Evolutionary conservation across 2,888 invertebrate species (phyloP), one percentile per base, ranked within the genome.

Genomic region (Automeris io): DNA sequence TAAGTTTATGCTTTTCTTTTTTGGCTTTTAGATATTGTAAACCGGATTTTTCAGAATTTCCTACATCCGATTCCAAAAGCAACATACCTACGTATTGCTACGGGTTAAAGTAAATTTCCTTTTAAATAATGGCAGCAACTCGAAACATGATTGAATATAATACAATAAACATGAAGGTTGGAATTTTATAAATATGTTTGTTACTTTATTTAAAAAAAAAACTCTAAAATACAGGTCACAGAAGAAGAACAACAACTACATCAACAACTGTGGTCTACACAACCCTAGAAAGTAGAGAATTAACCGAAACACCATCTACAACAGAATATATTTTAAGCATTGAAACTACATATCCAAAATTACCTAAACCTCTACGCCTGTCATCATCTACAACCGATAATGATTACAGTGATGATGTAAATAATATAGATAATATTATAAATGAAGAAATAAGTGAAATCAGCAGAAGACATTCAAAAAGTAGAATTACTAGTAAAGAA

Each of bases 201-300:
- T n/a, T n/a, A n/a, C n/a, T n/a, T n/a, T n/a, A n/a, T n/a, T n/a
- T n/a, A n/a, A n/a, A n/a, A n/a, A n/a, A n/a, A n/a, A n/a, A n/a
- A n/a, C n/a, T n/a, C n/a, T n/a, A n/a, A n/a, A n/a, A n/a, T 32
- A 29, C 71, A 86, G 85, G 82, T 62, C 85, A 85, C 55, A 76
- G 81, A 57, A 78, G 85, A 80, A 85, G 82, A 78, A 82, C 77
- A 33, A 73, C 76, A 18, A 73, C 82, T 37, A 63, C 72, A 0
- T 70, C 78, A 42, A 68, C 77, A 55, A 67, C 74, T 36, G 71
- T 66, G 51, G 47, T 61, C 3, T 71, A 66, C 45, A 70, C 79
- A 40, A 62, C 62, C 47, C 43, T 55, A 33, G 68, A 65, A 33
- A 61, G 46, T 44, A 68, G 75, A 33, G 70, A 64, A 9, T 53